Percentiles rank a stretch among this genome's conserved stretches.
Evolutionary conservation across 2,888 invertebrate species (phyloP).

Genomic region (Eurytoma californica): DNA sequence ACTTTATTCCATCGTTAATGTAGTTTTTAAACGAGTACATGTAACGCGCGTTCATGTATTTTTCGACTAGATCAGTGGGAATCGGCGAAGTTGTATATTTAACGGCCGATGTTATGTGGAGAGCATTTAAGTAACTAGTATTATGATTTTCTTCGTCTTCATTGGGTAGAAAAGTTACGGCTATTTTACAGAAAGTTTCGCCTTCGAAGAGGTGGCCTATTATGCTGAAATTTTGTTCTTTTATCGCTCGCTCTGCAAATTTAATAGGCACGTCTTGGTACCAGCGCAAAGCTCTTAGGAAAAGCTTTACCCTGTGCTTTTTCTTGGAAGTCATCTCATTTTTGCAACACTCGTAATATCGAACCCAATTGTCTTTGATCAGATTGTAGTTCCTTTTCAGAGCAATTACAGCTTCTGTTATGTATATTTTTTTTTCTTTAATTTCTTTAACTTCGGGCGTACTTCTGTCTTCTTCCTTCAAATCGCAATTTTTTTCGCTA

Average conservation of each 20-base stretch:
- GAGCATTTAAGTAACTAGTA: constrained; percentile 8
- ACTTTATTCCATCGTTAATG: constrained; percentile 45
- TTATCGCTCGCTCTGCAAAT: constrained; percentile 57
- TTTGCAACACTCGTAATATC: constrained; percentile 43
- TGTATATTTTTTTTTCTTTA: constrained; percentile 39
- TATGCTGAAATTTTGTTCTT: constrained; percentile 51
- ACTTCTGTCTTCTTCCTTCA: not conserved
- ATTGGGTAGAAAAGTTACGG: constrained; percentile 61
- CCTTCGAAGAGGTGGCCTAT: constrained; percentile 63
- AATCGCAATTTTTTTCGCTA: not conserved
- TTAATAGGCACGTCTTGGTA: constrained; percentile 66
- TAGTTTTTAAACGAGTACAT: constrained; percentile 51
- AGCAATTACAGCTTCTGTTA: constrained; percentile 50
- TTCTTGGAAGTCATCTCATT: constrained; percentile 37
- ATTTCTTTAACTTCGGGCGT: constrained; percentile 15
- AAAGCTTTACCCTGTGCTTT: constrained; percentile 51
- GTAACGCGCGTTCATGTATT: constrained; percentile 13
- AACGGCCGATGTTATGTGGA: constrained; percentile 24
- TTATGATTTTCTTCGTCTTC: constrained; percentile 48
- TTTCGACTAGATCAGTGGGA: constrained; percentile 39
- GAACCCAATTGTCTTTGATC: constrained; percentile 52
- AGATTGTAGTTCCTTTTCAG: constrained; percentile 50
- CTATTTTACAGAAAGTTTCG: constrained; percentile 56
- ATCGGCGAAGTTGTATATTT: constrained; percentile 40
- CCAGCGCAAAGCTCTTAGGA: constrained; percentile 64